Evolutionary conservation across 2,797 vertebrate species (phyloP), one percentile per base, ranked within the genome.

Genomic region (Melanotaenia maccullochi): DNA sequence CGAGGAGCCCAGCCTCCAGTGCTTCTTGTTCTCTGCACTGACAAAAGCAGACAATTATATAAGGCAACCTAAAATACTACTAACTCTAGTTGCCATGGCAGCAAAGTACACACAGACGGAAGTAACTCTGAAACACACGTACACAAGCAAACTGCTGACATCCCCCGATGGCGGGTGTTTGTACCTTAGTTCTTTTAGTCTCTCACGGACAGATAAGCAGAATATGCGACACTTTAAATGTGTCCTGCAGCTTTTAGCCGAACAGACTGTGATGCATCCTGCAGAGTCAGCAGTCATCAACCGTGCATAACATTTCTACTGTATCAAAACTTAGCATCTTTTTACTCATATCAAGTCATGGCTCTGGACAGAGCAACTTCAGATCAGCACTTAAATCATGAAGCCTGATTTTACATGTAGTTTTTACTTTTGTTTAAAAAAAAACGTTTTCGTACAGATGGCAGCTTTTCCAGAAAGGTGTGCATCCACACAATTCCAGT

Each of bases 31-130:
- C 69, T 66, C 59, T 51, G 70, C 60, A 42, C 71, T 38, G 71
- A 84, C 82, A 81, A 78, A 68, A 79, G 76, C 82, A 82, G 64
- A 79, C 52, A 30, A 78, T 92, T 86, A 90, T 70, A 67, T 83
- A 88, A 89, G 63, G 59, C 64, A 51, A 82, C 38, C 83, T 76
- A 78, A 82, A 83, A 83, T 80, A 86, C 87, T 74, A 83, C 71
- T 71, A 75, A 68, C 44, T 72, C 70, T 71, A 14, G 89, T 90
- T 89, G 78, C 86, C 85, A 87, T 47, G 84, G 80, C 86, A 90
- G 88, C 87, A 67, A 81, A 79, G 71, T 63, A 1, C 79, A 83
- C 56, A 76, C 47, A 47, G 36, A 71, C 55, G 56, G 55, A 55
- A 36, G 22, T 63, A 47, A 65, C 66, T 65, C 44, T 42, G 5